Conservation (phyloP, 2,113 vertebrate genomes). For the Daboia siamensis region DNA sequence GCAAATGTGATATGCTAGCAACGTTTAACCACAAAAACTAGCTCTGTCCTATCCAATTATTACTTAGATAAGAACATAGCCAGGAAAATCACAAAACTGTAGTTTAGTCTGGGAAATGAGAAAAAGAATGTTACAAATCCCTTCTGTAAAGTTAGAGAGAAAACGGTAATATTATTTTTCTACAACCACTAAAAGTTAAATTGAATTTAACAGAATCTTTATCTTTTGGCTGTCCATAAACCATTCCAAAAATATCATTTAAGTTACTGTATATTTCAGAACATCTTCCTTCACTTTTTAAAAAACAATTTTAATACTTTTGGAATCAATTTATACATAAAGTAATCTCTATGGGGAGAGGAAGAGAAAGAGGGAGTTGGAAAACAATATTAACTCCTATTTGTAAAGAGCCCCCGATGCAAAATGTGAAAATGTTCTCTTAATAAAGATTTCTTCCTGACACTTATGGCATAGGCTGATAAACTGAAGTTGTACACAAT, state of each 20-base stretch:
- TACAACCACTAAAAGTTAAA: not conserved
- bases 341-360: not conserved
- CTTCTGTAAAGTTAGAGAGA: not conserved
- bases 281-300: not conserved
- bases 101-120: not conserved
- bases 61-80: not conserved
- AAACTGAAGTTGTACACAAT: not conserved
- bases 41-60: not conserved
- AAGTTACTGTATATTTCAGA: not conserved
- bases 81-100: not conserved
- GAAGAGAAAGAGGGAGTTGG: not conserved
- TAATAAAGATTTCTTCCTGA: not conserved
- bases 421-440: not conserved
- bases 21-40: not conserved
- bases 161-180: not conserved
- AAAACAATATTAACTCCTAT: not conserved
- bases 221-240: not conserved
- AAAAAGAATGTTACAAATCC: not conserved
- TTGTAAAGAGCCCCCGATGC: not conserved
- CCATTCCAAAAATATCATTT: not conserved
- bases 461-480: not conserved
- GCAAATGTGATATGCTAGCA: not conserved
- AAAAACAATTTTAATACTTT: not conserved
- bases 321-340: not conserved
- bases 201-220: not conserved